Evolutionary conservation across 2,113 vertebrate species (phyloP).

Genomic region (Coracopsis vasa): DNA sequence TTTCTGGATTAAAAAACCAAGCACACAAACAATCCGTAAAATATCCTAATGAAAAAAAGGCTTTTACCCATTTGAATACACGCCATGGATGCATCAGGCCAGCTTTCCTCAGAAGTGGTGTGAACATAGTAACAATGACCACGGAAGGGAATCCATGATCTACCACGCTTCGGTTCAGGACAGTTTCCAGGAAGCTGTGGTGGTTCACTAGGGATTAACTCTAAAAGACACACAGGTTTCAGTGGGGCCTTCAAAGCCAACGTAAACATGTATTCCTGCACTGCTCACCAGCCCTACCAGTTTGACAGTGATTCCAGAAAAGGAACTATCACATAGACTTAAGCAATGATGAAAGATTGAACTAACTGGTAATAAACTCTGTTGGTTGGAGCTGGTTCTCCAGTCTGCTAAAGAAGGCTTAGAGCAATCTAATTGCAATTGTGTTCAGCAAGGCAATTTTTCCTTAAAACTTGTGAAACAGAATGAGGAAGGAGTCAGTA

Average conservation of each 20-base stretch:
- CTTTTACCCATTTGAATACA: slow-evolving; percentile 85
- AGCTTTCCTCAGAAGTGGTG: slow-evolving; percentile 68
- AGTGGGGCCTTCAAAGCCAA: background rate
- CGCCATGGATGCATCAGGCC: slow-evolving; percentile 86
- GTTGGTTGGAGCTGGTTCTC: background rate
- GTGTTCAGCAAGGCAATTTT: background rate
- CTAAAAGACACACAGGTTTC: slow-evolving; percentile 50
- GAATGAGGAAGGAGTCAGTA: background rate
- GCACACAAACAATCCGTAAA: background rate
- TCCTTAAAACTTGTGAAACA: background rate
- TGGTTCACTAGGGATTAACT: slow-evolving; percentile 79
- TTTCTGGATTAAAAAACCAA: background rate
- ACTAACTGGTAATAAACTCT: background rate
- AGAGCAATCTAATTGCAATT: background rate
- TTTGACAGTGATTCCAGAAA: background rate
- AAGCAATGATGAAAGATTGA: background rate
- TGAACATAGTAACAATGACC: slow-evolving; percentile 88
- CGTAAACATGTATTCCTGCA: background rate
- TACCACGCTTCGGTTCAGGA: slow-evolving; percentile 71
- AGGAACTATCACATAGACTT: background rate
- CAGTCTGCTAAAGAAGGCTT: background rate
- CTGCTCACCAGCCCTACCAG: background rate
- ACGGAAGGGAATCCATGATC: slow-evolving; percentile 88
- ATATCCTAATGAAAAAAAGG: background rate
- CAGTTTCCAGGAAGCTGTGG: slow-evolving; percentile 89